phyloP scores from a whole-genome alignment of 2,797 vertebrate genomes.

The Remorina albescens region DNA sequence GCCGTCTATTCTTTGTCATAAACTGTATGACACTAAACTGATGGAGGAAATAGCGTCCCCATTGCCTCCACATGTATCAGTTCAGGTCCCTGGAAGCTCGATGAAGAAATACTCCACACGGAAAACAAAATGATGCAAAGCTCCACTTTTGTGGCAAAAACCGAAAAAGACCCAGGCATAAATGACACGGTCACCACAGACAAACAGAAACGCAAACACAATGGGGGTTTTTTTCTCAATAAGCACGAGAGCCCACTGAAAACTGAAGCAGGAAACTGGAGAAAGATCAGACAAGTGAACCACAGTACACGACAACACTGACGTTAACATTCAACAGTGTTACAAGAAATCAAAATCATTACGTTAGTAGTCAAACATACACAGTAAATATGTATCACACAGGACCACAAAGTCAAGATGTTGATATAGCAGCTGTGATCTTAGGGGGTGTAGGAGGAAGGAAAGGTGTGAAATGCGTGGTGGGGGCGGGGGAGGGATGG shows the following conservation, averaged over 20 bases:
- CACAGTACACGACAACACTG: conserved; percentile 49
- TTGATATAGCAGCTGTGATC: conserved; percentile 38
- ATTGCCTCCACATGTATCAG: conserved; percentile 39
- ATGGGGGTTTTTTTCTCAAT: conserved; percentile 24
- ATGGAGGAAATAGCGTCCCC: conserved; percentile 23
- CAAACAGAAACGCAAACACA: conserved; percentile 47
- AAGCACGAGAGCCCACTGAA: conserved; percentile 26
- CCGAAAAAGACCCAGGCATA: conserved; percentile 63
- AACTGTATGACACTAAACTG: conserved; percentile 42
- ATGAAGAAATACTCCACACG: conserved; percentile 65
- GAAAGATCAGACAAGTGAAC: conserved; percentile 45
- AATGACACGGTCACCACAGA: conserved; percentile 42
- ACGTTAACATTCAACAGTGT: conserved; percentile 20
- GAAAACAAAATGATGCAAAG: conserved; percentile 71
- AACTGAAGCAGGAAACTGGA: conserved; percentile 40
- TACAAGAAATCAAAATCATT: conserved; percentile 31
- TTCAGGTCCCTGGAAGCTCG: conserved; percentile 90
- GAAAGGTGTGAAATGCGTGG: conserved; percentile 13
- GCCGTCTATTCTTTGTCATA: conserved; percentile 12
- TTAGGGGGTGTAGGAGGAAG: conserved; percentile 2
- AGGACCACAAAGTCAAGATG: conserved; percentile 62
- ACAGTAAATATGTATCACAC: conserved; percentile 50
- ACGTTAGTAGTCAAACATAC: conserved; percentile 64
- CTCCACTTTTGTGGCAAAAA: conserved; percentile 59
- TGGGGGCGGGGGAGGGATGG: not conserved